Conservation (phyloP, 2,797 vertebrate genomes). For the Sardinella longiceps region DNA sequence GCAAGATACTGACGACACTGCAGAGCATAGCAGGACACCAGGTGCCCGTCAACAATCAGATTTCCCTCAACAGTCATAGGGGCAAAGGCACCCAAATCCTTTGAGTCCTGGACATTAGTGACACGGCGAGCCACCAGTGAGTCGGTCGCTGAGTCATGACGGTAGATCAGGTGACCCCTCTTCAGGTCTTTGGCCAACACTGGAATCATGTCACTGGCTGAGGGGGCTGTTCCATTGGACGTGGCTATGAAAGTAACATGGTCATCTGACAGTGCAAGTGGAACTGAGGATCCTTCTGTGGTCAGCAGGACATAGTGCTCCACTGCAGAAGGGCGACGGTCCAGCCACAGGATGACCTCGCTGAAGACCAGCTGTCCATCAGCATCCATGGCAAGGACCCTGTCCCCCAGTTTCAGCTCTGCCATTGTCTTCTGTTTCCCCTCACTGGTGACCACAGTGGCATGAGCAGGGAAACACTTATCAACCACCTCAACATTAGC, state of each 20-base stretch:
- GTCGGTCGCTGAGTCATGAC: neutral
- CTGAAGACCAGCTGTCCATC: slow-evolving; percentile 31
- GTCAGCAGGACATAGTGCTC: slow-evolving; percentile 31
- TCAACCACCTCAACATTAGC: neutral
- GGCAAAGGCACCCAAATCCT: slow-evolving; percentile 28
- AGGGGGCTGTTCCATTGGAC: slow-evolving; percentile 18
- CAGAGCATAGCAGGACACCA: slow-evolving; percentile 40
- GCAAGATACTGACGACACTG: slow-evolving; percentile 37
- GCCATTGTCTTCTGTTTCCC: slow-evolving; percentile 35
- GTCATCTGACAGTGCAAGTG: slow-evolving; percentile 27
- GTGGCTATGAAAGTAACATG: slow-evolving; percentile 38
- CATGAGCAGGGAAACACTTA: slow-evolving; percentile 37
- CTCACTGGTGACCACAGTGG: slow-evolving; percentile 34
- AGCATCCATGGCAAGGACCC: slow-evolving; percentile 25
- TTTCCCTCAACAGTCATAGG: slow-evolving; percentile 39
- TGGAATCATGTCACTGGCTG: slow-evolving; percentile 19
- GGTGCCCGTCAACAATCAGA: slow-evolving; percentile 35
- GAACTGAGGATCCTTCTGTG: slow-evolving; percentile 23
- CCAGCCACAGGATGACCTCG: slow-evolving; percentile 40
- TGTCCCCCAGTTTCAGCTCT: slow-evolving; percentile 37
- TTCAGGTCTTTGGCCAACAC: slow-evolving; percentile 37
- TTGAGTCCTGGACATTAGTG: slow-evolving; percentile 25
- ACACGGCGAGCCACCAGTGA: slow-evolving; percentile 29
- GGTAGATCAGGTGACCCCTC: slow-evolving; percentile 34
- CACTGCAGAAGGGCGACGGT: neutral